phyloP scores from a whole-genome alignment of 2,797 vertebrate genomes.

The Aratinga solstitialis region DNA sequence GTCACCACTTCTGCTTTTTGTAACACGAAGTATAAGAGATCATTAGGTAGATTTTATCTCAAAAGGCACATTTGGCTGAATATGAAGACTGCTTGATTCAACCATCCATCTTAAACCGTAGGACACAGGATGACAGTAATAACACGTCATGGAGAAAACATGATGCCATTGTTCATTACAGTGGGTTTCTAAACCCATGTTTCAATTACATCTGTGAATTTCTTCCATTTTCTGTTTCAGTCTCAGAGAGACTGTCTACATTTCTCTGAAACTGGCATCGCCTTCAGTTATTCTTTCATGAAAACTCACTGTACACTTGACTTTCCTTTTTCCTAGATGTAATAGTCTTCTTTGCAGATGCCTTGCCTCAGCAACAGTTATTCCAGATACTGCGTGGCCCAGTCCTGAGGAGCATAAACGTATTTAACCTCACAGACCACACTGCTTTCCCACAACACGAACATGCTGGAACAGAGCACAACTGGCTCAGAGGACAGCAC shows the following conservation, averaged over 20 bases:
- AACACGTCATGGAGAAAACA: neutral
- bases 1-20: rapidly evolving
- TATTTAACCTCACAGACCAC: neutral
- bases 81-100: neutral
- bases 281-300: neutral
- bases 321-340: neutral
- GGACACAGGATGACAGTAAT: neutral
- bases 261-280: neutral
- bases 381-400: neutral
- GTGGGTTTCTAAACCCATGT: neutral
- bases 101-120: neutral
- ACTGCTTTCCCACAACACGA: neutral
- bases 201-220: neutral
- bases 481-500: neutral
- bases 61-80: neutral
- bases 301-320: neutral
- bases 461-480: neutral
- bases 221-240: neutral
- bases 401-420: neutral
- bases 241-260: neutral
- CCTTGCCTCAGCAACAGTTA: neutral
- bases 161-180: neutral
- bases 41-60: rapidly evolving
- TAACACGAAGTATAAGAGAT: neutral
- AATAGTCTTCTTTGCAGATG: neutral